These are phyloP conservation scores for Grallaria varia DNA, from an alignment of 2,113 vertebrate species.

Conservation along the genomic window DNA sequence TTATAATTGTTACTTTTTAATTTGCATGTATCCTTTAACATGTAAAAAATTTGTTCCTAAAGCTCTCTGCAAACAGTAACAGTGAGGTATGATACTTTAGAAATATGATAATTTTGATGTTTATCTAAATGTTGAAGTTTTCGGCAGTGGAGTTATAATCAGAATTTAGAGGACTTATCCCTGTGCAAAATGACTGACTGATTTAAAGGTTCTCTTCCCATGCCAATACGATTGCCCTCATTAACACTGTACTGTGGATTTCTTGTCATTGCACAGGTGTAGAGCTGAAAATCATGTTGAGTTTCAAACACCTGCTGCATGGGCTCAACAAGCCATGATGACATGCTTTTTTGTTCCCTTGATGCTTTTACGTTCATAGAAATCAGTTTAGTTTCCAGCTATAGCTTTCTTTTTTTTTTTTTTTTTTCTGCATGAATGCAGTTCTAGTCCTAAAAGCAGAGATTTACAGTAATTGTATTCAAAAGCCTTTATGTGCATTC, in stretches of 20 bases:
- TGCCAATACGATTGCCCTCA: not conserved
- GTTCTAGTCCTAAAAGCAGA: not conserved
- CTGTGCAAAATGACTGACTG: not conserved
- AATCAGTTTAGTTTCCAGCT: not conserved
- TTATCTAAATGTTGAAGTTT: not conserved
- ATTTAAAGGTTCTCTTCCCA: not conserved
- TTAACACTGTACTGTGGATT: conserved; percentile 27
- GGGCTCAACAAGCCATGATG: not conserved
- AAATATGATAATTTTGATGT: not conserved
- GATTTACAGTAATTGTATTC: not conserved
- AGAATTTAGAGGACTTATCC: not conserved
- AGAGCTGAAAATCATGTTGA: not conserved
- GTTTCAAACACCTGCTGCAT: conserved; percentile 6
- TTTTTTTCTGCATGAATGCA: not conserved
- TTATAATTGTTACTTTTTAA: not conserved
- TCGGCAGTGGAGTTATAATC: not conserved
- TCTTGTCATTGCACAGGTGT: not conserved
- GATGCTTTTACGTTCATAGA: not conserved
- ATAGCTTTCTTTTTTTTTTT: not conserved
- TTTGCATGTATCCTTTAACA: not conserved
- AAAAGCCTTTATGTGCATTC: not conserved
- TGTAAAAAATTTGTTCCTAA: not conserved
- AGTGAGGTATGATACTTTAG: not conserved
- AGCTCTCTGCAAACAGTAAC: not conserved
- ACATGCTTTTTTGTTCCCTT: not conserved